Base-by-base conservation (phyloP, 2,797 vertebrate species). In the Carapus acus region DNA sequence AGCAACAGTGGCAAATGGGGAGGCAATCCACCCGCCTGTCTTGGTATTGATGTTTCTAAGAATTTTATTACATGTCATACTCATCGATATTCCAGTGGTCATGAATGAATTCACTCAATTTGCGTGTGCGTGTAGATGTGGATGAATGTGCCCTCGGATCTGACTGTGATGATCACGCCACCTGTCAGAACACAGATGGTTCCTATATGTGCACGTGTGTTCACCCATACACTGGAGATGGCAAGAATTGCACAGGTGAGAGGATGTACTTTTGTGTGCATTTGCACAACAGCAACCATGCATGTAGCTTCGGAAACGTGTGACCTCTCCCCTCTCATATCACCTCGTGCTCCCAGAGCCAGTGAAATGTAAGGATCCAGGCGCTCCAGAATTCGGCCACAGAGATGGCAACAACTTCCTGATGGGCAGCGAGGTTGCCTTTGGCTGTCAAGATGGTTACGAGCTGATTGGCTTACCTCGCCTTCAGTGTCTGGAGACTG, bases 141-240 rank as follows among this genome's bases (percentile, higher is more conserved):
- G 93, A 98, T 37, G 96, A 99, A 76, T 98, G 96, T 0, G 93
- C 93, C 3, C 87, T 98, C 49, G 95, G 96, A 19, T 96, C 94
- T 1, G 93, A 97, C 53, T 99, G 96, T 0, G 84, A 92, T 23
- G 64, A 83, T 17, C 89, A 94, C 0, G 91, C 95, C 2, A 93
- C 86, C 51, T 99, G 96, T 80, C 86, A 88, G 50, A 99, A 99
- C 77, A 96, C 91, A 1, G 91, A 96, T 0, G 96, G 95, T 36
- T 97, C 95, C 20, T 94, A 99, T 67, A 64, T 86, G 67, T 99
- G 96, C 72, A 89, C 88, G 2, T 99, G 96, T 48, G 65, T 86
- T 44, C 84, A 83, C 33, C 96, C 94, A 1, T 94, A 94, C 76
- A 91, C 78, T 7, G 96, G 96, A 69, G 86, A 96, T 19, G 96